Evolutionary conservation across 2,113 vertebrate species (phyloP).

Genomic region (Mixornis gularis): DNA sequence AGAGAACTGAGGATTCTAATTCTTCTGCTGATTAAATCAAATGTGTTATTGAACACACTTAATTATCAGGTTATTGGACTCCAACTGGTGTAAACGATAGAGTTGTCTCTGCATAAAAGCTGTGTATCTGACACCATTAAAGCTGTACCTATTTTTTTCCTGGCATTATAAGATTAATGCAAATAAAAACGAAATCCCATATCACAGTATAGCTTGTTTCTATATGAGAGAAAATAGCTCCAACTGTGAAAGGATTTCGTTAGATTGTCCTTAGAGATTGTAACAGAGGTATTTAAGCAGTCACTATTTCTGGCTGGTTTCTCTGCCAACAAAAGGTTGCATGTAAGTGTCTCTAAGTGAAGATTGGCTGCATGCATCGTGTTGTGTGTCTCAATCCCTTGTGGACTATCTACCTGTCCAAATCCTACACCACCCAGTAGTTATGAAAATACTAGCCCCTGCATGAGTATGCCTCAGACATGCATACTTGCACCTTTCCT

Average conservation of each 20-base stretch:
- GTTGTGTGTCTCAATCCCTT: not conserved
- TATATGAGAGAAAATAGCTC: not conserved
- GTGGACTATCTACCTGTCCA: not conserved
- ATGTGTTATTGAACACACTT: not conserved
- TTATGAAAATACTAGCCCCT: not conserved
- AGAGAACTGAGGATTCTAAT: not conserved
- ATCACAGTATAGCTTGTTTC: not conserved
- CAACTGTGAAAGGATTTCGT: not conserved
- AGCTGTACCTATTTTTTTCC: not conserved
- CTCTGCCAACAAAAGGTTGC: not conserved
- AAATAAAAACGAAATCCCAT: not conserved
- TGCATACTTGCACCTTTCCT: not conserved
- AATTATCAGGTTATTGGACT: not conserved
- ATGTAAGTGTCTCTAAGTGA: fast-evolving
- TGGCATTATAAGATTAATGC: not conserved
- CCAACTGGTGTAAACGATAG: not conserved
- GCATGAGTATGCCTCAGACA: not conserved
- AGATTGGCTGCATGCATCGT: fast-evolving
- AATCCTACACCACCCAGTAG: not conserved
- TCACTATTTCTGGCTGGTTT: not conserved
- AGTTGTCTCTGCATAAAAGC: not conserved
- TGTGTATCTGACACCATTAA: not conserved
- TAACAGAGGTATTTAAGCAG: not conserved
- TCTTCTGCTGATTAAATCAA: not conserved
- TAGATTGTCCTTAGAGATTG: not conserved